Evolutionary conservation across 30 jellyfish, hydroid and myxozoan species (phyloP), one percentile per base, ranked within the genome.

Genomic region (Hydractinia symbiolongicarpus): DNA sequence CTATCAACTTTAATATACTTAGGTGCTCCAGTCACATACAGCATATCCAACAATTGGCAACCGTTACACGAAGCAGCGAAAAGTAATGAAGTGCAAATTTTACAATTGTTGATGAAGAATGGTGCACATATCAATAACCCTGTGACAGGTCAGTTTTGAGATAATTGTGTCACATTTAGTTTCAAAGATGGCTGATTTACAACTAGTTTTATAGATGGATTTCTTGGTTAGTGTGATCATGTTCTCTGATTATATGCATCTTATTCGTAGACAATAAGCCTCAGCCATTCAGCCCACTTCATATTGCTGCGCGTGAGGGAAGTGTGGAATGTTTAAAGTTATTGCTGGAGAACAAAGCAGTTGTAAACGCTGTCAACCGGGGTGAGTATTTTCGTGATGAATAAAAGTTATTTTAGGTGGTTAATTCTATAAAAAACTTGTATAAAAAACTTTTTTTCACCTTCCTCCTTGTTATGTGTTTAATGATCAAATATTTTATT

Each of bases 31-130:
- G 64, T 83, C 15, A 52, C 53, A 78, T 88, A 88, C 54, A 79
- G 16, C 8, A 69, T 67, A 51, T 53, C 81, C 53, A 83, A 83
- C 44, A 88, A 88, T 49, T 88, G 96, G 96, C 95, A 88, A 50
- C 94, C 96, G n/a, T 44, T 88, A 50, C 96, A 88, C 64, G 88
- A 83, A 53, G 91, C 95, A 40, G 94, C 83, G 15, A 88, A 88
- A 61, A 88, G 82, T 20, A 94, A 94, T 7, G 74, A 74, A 20
- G 51, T 53, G 19, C 80, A 76, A 7, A 82, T 88, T 5, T 40
- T 82, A 62, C 69, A 82, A 52, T 71, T 82, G 30, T 68, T 88
- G 74, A 72, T 88, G 72, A 89, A 82, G 53, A 61, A 76, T 8
- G 85, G 88, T 15, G 70, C 90, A 20, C 58, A 52, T 4, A 51